These are phyloP conservation scores for Argyresthia albistria DNA, from an alignment of 2,888 invertebrate genomes.

Conservation along the genomic window DNA sequence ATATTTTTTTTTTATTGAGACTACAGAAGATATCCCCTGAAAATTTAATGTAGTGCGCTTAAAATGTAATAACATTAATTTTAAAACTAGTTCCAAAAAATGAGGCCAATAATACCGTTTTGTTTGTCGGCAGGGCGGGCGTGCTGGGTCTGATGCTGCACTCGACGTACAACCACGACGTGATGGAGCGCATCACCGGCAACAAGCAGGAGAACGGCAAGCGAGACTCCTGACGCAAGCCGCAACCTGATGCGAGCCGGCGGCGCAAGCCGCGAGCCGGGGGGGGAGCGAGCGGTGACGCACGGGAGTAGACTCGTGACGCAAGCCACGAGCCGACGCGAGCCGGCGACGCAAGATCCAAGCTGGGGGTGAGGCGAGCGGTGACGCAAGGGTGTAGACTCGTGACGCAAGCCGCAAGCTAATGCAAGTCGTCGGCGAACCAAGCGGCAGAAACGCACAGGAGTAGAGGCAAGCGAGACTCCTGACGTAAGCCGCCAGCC, in stretches of 20 bases:
- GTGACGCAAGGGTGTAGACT: too few relatives aligned
- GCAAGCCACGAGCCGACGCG: neutral
- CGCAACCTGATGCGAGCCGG: neutral
- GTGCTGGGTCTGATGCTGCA: constrained; percentile 96
- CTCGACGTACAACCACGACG: constrained; percentile 95
- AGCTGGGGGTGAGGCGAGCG: neutral
- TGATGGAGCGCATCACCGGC: constrained; percentile 77
- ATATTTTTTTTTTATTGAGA: too few relatives aligned
- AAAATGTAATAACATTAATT: too few relatives aligned
- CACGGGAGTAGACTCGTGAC: neutral
- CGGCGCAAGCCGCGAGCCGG: neutral
- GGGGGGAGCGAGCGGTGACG: neutral
- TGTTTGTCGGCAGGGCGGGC: constrained; percentile 82
- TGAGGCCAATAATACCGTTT: too few relatives aligned
- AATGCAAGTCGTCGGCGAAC: too few relatives aligned
- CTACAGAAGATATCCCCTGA: too few relatives aligned
- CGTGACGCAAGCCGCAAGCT: too few relatives aligned
- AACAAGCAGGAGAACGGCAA: constrained; percentile 50
- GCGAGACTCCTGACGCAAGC: constrained; percentile 41
- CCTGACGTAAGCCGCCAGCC: too few relatives aligned
- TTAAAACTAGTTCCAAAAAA: too few relatives aligned
- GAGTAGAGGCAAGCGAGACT: too few relatives aligned
- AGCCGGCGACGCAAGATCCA: neutral
- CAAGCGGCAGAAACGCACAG: too few relatives aligned
- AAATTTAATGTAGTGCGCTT: too few relatives aligned